Evolutionary conservation across 2,888 invertebrate species (phyloP).

Genomic region (Drosophila meridiana): DNA sequence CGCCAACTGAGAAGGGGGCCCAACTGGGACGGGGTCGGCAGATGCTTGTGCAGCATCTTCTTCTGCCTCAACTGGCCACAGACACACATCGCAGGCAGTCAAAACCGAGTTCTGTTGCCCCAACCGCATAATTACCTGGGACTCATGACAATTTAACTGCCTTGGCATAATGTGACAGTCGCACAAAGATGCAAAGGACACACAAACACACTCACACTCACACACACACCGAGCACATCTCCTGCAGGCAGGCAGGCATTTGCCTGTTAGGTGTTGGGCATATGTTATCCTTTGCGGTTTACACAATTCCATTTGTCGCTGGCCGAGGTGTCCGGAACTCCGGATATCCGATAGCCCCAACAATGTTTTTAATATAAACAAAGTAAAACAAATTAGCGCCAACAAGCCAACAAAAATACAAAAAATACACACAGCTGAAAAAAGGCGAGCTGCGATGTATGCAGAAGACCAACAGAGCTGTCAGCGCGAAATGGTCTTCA

Average conservation of each 20-base stretch:
- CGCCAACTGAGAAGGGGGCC: constrained; percentile 32
- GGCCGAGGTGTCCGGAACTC: constrained; percentile 39
- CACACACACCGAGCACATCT: constrained; percentile 22
- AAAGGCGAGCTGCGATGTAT: constrained; percentile 2
- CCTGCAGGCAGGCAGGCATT: constrained; percentile 26
- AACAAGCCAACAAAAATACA: constrained; percentile 41
- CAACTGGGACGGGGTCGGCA: constrained; percentile 20
- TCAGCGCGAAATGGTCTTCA: constrained; percentile 60
- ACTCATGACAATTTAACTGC: constrained; percentile 76
- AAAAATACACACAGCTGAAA: background rate
- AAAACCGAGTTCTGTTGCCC: constrained; percentile 39
- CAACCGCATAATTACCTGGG: constrained; percentile 72
- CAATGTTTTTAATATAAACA: constrained; percentile 80
- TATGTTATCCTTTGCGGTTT: constrained; percentile 78
- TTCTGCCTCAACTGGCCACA: constrained; percentile 32
- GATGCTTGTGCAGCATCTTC: constrained; percentile 17
- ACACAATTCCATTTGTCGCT: constrained; percentile 64
- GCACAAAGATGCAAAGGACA: constrained; percentile 42
- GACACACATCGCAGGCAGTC: constrained; percentile 43
- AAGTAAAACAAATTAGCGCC: constrained; percentile 78
- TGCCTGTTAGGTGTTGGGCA: constrained; percentile 46
- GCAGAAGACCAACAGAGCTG: constrained; percentile 27
- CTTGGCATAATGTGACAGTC: constrained; percentile 69
- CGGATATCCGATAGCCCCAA: constrained; percentile 54
- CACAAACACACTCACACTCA: constrained; percentile 10